Evolutionary conservation across 2,797 vertebrate species (phyloP).

Genomic region (Thripadectes ignobilis): DNA sequence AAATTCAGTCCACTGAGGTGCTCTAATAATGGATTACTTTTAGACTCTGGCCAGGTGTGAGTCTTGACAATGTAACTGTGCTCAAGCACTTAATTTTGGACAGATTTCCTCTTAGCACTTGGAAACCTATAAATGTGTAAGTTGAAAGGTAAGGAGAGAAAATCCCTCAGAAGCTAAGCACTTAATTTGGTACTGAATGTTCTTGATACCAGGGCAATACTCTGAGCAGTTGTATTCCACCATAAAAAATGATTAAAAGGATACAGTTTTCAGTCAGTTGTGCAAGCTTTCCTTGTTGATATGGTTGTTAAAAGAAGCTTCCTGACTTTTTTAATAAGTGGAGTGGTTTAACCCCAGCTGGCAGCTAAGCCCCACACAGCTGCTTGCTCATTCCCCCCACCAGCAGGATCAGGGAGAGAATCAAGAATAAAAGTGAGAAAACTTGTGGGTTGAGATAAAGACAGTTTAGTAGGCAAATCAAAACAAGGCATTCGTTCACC

Average conservation of each 20-base stretch:
- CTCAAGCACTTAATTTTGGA: not conserved
- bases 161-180: not conserved
- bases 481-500: not conserved
- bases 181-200: not conserved
- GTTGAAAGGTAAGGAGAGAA: not conserved
- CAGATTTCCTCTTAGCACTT: constrained; percentile 5
- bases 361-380: not conserved
- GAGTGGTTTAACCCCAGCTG: not conserved
- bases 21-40: not conserved
- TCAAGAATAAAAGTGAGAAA: not conserved
- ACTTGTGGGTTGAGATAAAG: not conserved
- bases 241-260: not conserved
- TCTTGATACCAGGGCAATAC: not conserved
- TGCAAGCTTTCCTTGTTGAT: not conserved
- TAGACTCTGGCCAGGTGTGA: not conserved
- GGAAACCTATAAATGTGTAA: not conserved
- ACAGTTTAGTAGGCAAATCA: not conserved
- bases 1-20: not conserved
- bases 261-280: not conserved
- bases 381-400: fast-evolving
- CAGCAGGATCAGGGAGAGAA: not conserved
- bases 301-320: not conserved
- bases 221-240: not conserved
- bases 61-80: not conserved
- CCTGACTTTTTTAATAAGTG: not conserved